phyloP scores from a whole-genome alignment of 2,113 vertebrate genomes.

The Oryctolagus cuniculus region DNA sequence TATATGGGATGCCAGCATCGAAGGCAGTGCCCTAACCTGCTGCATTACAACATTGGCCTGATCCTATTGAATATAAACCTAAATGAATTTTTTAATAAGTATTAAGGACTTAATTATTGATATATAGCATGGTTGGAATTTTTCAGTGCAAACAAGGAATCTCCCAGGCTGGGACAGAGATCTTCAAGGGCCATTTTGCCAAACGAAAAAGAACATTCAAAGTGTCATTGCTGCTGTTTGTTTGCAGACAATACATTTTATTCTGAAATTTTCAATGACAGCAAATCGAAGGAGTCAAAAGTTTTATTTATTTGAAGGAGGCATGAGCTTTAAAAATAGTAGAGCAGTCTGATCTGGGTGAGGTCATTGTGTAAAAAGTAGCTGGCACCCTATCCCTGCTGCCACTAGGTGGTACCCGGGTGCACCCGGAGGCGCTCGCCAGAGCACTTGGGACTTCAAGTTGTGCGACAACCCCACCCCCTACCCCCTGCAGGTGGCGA shows the following conservation, averaged over 20 bases:
- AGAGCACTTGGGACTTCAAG: too few species aligned
- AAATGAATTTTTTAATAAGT: neutral
- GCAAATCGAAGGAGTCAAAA: neutral
- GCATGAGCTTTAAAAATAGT: neutral
- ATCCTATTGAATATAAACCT: neutral
- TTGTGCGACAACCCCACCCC: neutral
- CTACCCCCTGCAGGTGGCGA: too few species aligned
- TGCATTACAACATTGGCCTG: too few species aligned
- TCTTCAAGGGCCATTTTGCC: neutral
- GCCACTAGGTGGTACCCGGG: slow-evolving; percentile 50
- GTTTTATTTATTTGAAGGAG: slow-evolving; percentile 30
- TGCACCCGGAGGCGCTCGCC: neutral
- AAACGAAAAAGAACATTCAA: neutral
- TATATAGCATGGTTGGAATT: neutral
- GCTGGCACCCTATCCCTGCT: neutral
- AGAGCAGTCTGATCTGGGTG: neutral
- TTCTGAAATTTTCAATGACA: slow-evolving; percentile 26
- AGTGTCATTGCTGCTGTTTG: neutral
- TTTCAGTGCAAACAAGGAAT: neutral
- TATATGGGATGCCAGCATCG: too few species aligned
- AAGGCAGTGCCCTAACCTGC: too few species aligned
- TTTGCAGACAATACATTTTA: neutral
- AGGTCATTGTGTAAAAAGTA: neutral
- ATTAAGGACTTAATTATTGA: neutral
- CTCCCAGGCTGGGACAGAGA: neutral